Evolutionary conservation across 2,113 vertebrate genomes (phyloP), one percentile per base, ranked within the genome.

Genomic region (Sapayoa aenigma): DNA sequence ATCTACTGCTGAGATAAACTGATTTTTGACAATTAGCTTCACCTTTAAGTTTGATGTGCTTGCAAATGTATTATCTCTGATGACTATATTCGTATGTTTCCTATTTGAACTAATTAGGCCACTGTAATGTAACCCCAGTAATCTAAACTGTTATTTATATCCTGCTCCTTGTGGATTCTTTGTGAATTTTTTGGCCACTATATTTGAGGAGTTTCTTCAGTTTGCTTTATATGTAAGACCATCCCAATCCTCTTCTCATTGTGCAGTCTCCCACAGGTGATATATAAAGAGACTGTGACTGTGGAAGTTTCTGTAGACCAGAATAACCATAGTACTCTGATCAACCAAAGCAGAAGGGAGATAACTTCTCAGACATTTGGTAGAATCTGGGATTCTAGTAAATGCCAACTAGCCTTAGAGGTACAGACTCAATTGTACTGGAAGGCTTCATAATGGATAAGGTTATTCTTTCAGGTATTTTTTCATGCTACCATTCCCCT

Each of bases 211-310:
- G 1, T 74, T 94, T 67, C 28, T 83, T 18, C 65, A 56, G 14
- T 22, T 90, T 89, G 21, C n/a, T 82, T 62, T 42, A 12, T 52
- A 37, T 41, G 21, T 16, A 55, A 79, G 16, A 65, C 30, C 21
- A 18, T 88, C 17, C 8, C 2, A 0, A 65, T 27, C 47, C 39
- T 73, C 9, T 23, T 60, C 0, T 0, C 3, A 5, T 46, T 62
- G 4, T 83, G 74, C 42, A 50, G 58, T 74, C 50, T 90, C 47
- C 24, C 47, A 52, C 8, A 47, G 33, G 30, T 83, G 55, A 67
- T 16, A 37, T 30, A 55, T 41, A 69, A 83, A 88, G 41, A 30
- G 41, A 84, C 62, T 69, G 78, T 0, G 1, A 65, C n/a, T 65
- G 39, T 37, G 35, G 71, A 95, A 63, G 41, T 37, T 84, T 89